phyloP scores from a whole-genome alignment of 2,797 vertebrate genomes.

The Schizothorax lantsangensis region DNA sequence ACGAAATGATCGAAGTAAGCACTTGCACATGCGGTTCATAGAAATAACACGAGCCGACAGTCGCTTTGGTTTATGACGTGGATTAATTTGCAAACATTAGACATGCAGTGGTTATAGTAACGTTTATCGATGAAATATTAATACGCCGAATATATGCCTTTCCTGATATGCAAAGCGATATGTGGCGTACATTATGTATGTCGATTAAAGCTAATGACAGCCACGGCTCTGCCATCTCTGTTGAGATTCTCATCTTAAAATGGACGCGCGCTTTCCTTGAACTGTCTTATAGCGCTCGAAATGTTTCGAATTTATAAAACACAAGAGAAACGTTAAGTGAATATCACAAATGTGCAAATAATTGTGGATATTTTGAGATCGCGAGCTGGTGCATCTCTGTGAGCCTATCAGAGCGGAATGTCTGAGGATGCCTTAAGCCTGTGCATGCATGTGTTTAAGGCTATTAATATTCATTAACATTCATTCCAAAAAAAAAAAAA shows the following conservation, averaged over 20 bases:
- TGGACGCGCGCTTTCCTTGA: constrained; percentile 67
- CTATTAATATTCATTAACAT: constrained; percentile 17
- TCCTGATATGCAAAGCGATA: neutral
- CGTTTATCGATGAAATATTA: neutral
- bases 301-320: constrained; percentile 68
- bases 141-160: neutral
- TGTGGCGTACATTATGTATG: neutral
- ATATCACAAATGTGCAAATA: constrained; percentile 59
- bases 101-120: neutral
- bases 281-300: constrained; percentile 58
- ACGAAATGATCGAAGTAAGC: constrained; percentile 4
- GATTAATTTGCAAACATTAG: constrained; percentile 6
- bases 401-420: constrained; percentile 24
- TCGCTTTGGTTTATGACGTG: neutral
- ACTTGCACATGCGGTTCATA: neutral
- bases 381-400: neutral
- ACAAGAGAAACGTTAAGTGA: constrained; percentile 61
- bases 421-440: neutral
- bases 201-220: constrained; percentile 8
- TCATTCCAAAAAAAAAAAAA: neutral
- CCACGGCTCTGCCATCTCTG: constrained; percentile 53
- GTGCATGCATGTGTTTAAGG: neutral
- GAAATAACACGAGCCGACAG: neutral
- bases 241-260: constrained; percentile 67
- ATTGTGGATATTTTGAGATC: constrained; percentile 52